phyloP scores from a whole-genome alignment of 2,113 vertebrate species.

The Sialia sialis region DNA sequence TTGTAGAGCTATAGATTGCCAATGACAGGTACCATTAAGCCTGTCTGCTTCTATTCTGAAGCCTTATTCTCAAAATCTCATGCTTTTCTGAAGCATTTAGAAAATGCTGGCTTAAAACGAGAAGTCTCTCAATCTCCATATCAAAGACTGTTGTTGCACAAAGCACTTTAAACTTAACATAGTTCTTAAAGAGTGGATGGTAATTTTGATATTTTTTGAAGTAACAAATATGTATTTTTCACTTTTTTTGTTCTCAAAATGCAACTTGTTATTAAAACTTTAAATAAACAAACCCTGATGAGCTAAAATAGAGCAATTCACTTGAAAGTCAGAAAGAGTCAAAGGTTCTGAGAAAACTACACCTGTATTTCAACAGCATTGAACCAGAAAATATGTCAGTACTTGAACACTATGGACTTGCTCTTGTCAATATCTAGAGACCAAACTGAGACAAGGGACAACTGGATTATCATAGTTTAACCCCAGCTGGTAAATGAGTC shows the following conservation, averaged over 20 bases:
- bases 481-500: neutral
- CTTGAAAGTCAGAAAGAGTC: neutral
- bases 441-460: neutral
- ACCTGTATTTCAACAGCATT: neutral
- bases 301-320: neutral
- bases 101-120: neutral
- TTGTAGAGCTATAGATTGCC: neutral
- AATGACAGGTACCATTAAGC: neutral
- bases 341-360: neutral
- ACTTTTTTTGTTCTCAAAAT: neutral
- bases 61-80: neutral
- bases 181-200: neutral
- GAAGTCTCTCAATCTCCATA: neutral
- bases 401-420: neutral
- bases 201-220: neutral
- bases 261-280: neutral
- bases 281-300: neutral
- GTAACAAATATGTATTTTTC: neutral
- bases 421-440: neutral
- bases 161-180: neutral
- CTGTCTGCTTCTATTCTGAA: neutral
- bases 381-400: neutral
- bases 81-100: neutral
- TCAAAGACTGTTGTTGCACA: neutral
- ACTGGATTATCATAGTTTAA: neutral